Percentiles rank a stretch among this genome's conserved stretches.
These are phyloP conservation scores for Lithophane socia DNA, from an alignment of 2,888 invertebrate genomes.

Conservation along the genomic window DNA sequence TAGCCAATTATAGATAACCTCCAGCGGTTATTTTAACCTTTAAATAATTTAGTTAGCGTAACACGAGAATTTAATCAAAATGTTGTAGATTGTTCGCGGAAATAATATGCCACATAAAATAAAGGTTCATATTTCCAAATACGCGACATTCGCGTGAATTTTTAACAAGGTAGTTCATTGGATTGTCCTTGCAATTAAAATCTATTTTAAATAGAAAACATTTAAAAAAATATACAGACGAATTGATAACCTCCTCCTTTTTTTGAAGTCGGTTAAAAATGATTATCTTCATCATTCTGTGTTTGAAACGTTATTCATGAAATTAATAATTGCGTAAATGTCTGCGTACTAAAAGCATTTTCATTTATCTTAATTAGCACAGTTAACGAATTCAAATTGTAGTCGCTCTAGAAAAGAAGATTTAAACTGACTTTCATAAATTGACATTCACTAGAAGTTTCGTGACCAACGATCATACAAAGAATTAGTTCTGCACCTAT, in stretches of 20 bases:
- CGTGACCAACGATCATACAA: neutral
- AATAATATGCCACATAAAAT: neutral
- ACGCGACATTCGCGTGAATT: neutral
- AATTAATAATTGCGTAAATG: neutral
- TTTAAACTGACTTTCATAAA: neutral
- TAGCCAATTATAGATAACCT: neutral
- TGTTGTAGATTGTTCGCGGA: neutral
- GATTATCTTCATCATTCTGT: neutral
- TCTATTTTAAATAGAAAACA: neutral
- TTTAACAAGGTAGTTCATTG: neutral
- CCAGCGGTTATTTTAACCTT: neutral
- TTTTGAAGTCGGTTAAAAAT: no score
- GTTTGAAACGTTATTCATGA: neutral
- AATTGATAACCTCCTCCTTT: no score
- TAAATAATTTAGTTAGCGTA: slow-evolving; percentile 7
- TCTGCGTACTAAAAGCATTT: neutral
- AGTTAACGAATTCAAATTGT: neutral
- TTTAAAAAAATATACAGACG: no score
- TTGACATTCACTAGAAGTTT: neutral
- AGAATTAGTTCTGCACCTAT: neutral
- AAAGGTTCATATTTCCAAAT: neutral
- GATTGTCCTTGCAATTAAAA: slow-evolving; percentile 1
- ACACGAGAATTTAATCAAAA: slow-evolving; percentile 13
- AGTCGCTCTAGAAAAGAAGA: neutral
- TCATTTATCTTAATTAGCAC: neutral